Evolutionary conservation across 2,888 invertebrate species (phyloP).

Genomic region (Noctua janthina): DNA sequence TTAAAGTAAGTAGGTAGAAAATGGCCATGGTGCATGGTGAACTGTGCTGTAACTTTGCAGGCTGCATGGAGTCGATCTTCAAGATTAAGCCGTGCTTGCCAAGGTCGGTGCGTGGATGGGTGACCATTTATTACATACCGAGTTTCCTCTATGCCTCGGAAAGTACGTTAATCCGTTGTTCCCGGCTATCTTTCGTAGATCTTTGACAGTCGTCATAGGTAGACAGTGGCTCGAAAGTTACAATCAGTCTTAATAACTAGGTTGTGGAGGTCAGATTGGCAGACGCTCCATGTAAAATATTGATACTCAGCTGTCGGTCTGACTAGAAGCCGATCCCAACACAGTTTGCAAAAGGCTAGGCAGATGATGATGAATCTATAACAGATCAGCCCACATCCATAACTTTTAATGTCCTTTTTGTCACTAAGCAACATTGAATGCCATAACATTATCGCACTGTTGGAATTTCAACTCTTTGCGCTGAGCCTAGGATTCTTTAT

Average conservation of each 20-base stretch:
- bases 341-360: neutral
- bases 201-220: neutral
- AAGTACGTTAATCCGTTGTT: neutral
- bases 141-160: neutral
- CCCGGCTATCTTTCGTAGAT: neutral
- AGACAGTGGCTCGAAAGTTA: neutral
- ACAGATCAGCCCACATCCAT: too few species aligned
- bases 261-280: too few species aligned
- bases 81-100: neutral
- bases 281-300: too few species aligned
- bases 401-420: too few species aligned
- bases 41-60: neutral
- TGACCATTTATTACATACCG: neutral
- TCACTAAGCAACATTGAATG: too few species aligned
- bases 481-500: too few species aligned
- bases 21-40: neutral
- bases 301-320: neutral
- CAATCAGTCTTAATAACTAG: neutral
- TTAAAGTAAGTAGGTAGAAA: neutral
- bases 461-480: too few species aligned
- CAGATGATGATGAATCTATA: neutral
- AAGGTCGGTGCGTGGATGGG: neutral
- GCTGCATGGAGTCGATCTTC: neutral
- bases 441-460: too few species aligned
- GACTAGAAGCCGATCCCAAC: neutral